Evolutionary conservation across 2,113 vertebrate genomes (phyloP).

Genomic region (Caretta caretta): DNA sequence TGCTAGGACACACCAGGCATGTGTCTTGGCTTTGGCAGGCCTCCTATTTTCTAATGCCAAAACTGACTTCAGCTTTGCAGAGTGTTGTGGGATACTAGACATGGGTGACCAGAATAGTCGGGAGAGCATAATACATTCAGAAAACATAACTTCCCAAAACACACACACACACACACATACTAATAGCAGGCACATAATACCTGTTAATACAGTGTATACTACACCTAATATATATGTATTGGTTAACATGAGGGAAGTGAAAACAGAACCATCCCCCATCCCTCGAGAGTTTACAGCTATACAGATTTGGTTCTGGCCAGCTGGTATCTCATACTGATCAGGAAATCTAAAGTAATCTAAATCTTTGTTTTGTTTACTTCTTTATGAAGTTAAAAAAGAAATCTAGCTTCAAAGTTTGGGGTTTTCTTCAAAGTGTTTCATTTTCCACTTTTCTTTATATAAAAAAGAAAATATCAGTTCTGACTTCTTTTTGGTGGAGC

Average conservation of each 20-base stretch:
- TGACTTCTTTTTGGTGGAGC: neutral
- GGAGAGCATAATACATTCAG: neutral
- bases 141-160: neutral
- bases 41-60: neutral
- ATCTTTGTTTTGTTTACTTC: neutral
- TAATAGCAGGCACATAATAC: neutral
- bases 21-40: neutral
- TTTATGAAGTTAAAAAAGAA: neutral
- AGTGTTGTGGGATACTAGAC: neutral
- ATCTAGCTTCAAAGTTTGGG: neutral
- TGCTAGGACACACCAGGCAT: neutral
- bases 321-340: neutral
- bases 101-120: neutral
- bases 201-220: neutral
- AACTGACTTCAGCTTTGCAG: neutral
- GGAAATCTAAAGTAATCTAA: neutral
- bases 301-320: neutral
- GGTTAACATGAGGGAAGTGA: neutral
- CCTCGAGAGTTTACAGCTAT: fast-evolving
- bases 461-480: neutral
- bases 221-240: neutral
- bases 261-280: neutral
- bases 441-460: neutral
- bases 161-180: neutral
- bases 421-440: neutral